Evolutionary conservation across 1,140 invertebrate species (phyloP), one percentile per base, ranked within the genome.

Genomic region (Stegodyphus mimosarum): DNA sequence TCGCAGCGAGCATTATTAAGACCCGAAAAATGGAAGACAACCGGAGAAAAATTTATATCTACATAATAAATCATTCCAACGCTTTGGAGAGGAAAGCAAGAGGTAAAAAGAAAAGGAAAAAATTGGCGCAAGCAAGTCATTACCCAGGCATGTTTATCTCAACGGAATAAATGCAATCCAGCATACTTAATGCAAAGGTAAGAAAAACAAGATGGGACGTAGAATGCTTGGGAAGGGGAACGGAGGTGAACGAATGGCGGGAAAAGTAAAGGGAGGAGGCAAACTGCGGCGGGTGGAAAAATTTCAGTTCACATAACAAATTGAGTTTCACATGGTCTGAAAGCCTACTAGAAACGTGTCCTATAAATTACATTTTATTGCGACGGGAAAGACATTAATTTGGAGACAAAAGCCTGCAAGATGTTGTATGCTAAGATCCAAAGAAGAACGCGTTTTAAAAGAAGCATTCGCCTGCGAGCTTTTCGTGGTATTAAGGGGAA

Each of bases 1-100:
- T 33, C 11, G 60, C 11, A n/a, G 60, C 60, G 60, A n/a, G 60
- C n/a, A 63, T 63, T 63, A 63, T n/a, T 63, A 63, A 63, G 60
- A 63, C n/a, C n/a, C 60, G 60, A 63, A 63, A 63, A 63, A 63
- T 11, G n/a, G 60, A 63, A 63, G 60, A 63, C 60, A 63, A 63
- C 60, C 11, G 11, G n/a, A 13, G 60, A 63, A 63, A 63, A 63
- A 63, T 63, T 11, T n/a, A 63, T n/a, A 13, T 5, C 60, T 63
- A 11, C 60, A 13, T n/a, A 63, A 63, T 63, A 13, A n/a, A 63
- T 63, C 60, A 63, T n/a, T 13, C 60, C 60, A 11, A 33, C 33
- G 33, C 33, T n/a, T 18, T 18, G n/a, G 5, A 63, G n/a, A 9
- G n/a, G 9, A 18, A 17, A 67, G 33, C 33, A 18, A 18, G 33